A percentile compares a stretch with the other conserved stretches of the same genome.
These are phyloP conservation scores for Oreochromis tanganicae DNA, from an alignment of 2,113 vertebrate species.

Conservation along the genomic window DNA sequence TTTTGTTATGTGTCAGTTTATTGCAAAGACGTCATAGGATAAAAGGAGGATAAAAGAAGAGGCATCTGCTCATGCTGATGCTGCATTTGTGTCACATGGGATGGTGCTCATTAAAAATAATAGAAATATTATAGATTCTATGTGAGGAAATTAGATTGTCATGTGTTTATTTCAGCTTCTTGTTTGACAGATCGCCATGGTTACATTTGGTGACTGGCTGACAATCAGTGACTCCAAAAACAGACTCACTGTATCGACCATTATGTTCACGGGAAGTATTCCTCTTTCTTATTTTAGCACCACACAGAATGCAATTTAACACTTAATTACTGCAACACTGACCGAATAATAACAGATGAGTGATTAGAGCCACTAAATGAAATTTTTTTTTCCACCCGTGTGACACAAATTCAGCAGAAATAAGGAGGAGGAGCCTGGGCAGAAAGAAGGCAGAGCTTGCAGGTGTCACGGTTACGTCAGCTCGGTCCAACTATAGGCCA, in stretches of 20 bases:
- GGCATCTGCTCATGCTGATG: not conserved
- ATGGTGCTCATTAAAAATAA: not conserved
- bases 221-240: not conserved
- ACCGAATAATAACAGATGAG: not conserved
- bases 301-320: not conserved
- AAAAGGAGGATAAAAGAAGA: not conserved
- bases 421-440: not conserved
- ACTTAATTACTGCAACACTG: not conserved
- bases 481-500: conserved; percentile 88
- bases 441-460: conserved; percentile 36
- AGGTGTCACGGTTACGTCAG: conserved; percentile 73
- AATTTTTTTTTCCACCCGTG: not conserved
- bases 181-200: not conserved
- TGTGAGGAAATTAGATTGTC: not conserved
- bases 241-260: not conserved
- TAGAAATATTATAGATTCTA: not conserved
- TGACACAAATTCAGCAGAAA: conserved; percentile 13
- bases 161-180: not conserved
- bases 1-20: not conserved
- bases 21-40: not conserved
- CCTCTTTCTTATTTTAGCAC: not conserved
- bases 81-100: conserved; percentile 12
- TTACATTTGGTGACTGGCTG: not conserved
- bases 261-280: not conserved
- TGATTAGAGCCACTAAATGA: not conserved